A percentile compares a stretch with the other conserved stretches of the same genome.
Evolutionary conservation across 1,140 invertebrate genomes (phyloP).

Genomic region (Euura saliciscinereae): DNA sequence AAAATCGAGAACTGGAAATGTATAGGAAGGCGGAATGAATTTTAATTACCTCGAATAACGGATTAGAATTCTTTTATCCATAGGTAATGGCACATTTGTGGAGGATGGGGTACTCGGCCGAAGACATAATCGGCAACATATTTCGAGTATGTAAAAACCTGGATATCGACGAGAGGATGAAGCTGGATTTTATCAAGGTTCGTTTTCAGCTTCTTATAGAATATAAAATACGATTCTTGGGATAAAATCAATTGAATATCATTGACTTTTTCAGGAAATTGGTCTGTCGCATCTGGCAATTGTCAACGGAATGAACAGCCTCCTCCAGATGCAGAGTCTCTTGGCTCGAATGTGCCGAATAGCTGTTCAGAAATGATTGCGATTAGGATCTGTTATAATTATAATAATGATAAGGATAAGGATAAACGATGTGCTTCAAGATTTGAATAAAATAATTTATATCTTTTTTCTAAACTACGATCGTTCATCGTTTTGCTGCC

Average conservation of each 20-base stretch:
- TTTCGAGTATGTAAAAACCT: slow-evolving; percentile 92
- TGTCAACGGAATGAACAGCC: slow-evolving; percentile 84
- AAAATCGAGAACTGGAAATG: too few species aligned
- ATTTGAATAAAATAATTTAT: slow-evolving; percentile 1
- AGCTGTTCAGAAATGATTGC: slow-evolving; percentile 30
- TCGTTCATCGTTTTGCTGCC: background rate
- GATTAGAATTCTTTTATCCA: slow-evolving; percentile 9
- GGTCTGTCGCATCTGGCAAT: slow-evolving; percentile 91
- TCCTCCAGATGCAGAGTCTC: slow-evolving; percentile 90
- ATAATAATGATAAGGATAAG: background rate
- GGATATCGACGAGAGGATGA: slow-evolving; percentile 79
- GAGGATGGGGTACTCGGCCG: slow-evolving; percentile 92
- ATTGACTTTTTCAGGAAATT: slow-evolving; percentile 76
- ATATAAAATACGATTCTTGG: background rate
- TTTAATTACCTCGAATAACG: too few species aligned
- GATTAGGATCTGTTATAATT: background rate
- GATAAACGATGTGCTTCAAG: background rate
- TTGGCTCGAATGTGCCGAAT: slow-evolving; percentile 79
- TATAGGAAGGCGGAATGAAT: too few species aligned
- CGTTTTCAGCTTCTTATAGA: slow-evolving; percentile 33
- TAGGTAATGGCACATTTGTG: slow-evolving; percentile 86
- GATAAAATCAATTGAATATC: background rate
- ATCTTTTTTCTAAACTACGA: slow-evolving; percentile 7
- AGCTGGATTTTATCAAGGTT: slow-evolving; percentile 88
- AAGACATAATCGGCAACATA: slow-evolving; percentile 95